Base-by-base conservation (phyloP, 2,113 vertebrate species). In the Alligator sinensis region DNA sequence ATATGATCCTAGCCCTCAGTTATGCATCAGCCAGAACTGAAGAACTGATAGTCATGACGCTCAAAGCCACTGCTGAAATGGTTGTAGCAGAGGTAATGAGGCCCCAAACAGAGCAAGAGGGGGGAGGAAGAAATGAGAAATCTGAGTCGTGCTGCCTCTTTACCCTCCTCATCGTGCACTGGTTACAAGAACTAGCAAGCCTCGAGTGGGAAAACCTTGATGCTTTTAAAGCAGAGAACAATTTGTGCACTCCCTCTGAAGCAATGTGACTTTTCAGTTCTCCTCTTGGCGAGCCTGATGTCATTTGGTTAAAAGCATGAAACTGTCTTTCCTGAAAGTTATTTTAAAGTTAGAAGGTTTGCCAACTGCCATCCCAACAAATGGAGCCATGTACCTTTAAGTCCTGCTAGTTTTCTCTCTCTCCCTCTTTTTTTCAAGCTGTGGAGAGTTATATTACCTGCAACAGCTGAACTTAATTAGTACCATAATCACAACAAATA, bases 391-490 rank as follows among this genome's bases (percentile, higher is more conserved):
- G 30, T 92, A 89, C 96, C 84, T 96, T 96, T 95, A 94, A 96
- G 82, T 74, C 72, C 94, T 92, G 84, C 82, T 92, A 47, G 17
- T 47, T 88, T 61, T 64, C 15, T n/a, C 83, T 88, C 47, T 93
- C 90, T 82, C 91, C 90, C 84, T 77, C 91, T 88, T 13, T 47
- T 55, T n/a, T 21, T 21, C 70, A 85, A 91, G 25, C 95, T 92
- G 78, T 91, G 90, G 87, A 89, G 96, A 86, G 63, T 97, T 96
- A 95, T 95, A 94, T 95, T 96, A 96, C 95, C 93, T 96, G 93
- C 84, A 93, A 84, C 96, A 97, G 90, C 92, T 95, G 95, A 94
- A 94, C 91, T 96, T 96, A 97, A 97, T 97, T 96, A 97, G 95
- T 93, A 82, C 66, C 11, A 1, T 91, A 96, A 97, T 95, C 94